Conservation (phyloP, 2,797 vertebrate genomes). For the Scolopax rusticola region DNA sequence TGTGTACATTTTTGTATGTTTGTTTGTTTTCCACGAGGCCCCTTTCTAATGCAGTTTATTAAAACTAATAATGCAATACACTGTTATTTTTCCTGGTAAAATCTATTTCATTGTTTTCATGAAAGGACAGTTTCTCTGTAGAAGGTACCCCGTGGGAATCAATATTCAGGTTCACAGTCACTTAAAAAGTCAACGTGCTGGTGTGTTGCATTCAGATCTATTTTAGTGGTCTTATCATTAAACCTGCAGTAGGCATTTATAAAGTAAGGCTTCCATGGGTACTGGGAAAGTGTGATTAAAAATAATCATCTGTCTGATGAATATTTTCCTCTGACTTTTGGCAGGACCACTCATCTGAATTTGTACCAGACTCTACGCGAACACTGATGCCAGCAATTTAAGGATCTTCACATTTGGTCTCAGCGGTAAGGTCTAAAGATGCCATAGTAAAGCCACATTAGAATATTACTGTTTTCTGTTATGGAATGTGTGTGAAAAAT, state of each 20-base stretch:
- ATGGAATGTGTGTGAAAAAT: slow-evolving; percentile 4
- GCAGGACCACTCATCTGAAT: slow-evolving; percentile 73
- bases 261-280: slow-evolving; percentile 24
- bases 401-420: slow-evolving; percentile 69
- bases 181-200: background rate
- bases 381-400: slow-evolving; percentile 69
- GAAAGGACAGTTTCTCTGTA: slow-evolving; percentile 42
- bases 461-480: slow-evolving; percentile 5
- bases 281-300: slow-evolving; percentile 67
- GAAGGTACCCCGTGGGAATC: slow-evolving; percentile 56
- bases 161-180: slow-evolving; percentile 53
- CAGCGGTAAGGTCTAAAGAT: slow-evolving; percentile 77
- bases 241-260: slow-evolving; percentile 58
- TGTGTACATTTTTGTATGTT: background rate
- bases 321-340: slow-evolving; percentile 77
- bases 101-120: slow-evolving; percentile 40
- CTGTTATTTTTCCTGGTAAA: slow-evolving; percentile 56
- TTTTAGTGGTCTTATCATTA: slow-evolving; percentile 68
- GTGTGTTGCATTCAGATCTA: slow-evolving; percentile 42
- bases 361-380: slow-evolving; percentile 63
- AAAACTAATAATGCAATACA: slow-evolving; percentile 59
- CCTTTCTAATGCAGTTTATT: slow-evolving; percentile 67
- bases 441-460: background rate
- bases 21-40: background rate
- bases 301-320: slow-evolving; percentile 73